phyloP scores from a whole-genome alignment of 2,113 vertebrate species.

The Ancistrus triradiatus region DNA sequence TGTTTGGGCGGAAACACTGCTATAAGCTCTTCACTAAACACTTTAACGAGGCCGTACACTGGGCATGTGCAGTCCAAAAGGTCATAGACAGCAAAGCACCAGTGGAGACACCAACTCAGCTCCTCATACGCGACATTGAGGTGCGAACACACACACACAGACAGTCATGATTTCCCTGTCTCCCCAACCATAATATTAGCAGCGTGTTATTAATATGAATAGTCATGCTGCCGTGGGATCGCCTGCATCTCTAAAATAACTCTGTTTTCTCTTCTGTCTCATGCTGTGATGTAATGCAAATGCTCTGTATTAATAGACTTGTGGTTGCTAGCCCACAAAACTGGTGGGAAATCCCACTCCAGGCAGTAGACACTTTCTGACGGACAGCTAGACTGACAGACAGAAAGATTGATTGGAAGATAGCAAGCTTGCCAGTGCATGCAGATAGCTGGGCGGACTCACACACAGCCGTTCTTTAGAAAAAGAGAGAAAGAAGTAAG shows the following conservation, averaged over 20 bases:
- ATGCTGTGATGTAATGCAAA: conserved; percentile 35
- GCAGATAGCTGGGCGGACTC: too few relatives aligned
- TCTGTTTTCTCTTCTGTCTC: background rate
- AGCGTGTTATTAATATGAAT: conserved; percentile 28
- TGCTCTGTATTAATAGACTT: conserved; percentile 40
- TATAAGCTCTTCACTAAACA: conserved; percentile 85
- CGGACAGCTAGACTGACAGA: too few relatives aligned
- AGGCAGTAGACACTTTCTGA: background rate
- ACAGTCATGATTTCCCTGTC: background rate
- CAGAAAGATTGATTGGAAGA: too few relatives aligned
- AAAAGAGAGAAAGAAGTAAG: too few relatives aligned
- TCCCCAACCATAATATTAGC: conserved; percentile 11
- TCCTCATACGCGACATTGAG: conserved; percentile 90
- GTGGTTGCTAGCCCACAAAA: conserved; percentile 43
- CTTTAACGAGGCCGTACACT: conserved; percentile 86
- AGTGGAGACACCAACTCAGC: conserved; percentile 89
- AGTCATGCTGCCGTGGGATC: conserved; percentile 2
- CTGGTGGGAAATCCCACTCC: conserved; percentile 24
- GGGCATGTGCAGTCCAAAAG: conserved; percentile 87
- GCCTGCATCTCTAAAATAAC: conserved; percentile 34
- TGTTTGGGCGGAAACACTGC: conserved; percentile 90
- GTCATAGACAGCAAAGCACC: conserved; percentile 90
- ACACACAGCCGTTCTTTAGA: too few relatives aligned
- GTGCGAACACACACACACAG: conserved; percentile 56
- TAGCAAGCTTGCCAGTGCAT: too few relatives aligned